Base-by-base conservation (phyloP, 2,888 invertebrate species). In the Oligia strigilis region DNA sequence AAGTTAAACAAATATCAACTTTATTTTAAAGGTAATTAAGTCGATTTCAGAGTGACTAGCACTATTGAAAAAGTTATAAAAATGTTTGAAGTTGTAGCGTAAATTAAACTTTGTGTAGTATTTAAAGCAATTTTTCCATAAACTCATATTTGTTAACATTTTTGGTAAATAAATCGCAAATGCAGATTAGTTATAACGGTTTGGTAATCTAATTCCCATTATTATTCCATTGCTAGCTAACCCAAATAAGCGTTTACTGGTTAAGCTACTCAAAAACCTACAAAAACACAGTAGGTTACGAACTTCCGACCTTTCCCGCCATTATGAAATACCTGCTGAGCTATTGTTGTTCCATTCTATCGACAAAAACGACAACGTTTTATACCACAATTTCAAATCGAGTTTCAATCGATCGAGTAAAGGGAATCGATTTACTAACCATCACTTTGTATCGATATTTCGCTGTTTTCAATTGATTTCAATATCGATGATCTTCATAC, bases 401-500 rank as follows among this genome's bases (percentile, higher is more conserved):
- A 81, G 13, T 81, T 66, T 65, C 52, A 82, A n/a, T 66, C 69
- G 4, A 70, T 71, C 70, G 29, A 66, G 60, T 79, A 75, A 79
- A 80, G 83, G 83, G 75, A 83, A 79, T 83, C 84, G 64, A 88
- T 82, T 82, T 40, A 40, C 17, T 81, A 52, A 79, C 71, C 88
- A 88, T 89, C 82, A 86, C 64, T 74, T 75, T 69, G 65, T 71
- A 84, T 77, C 49, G 75, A 84, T 85, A 88, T 91, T 92, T 92
- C 87, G 92, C 89, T 92, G 90, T 93, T 93, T 93, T 91, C 92
- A 90, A 94, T 94, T 92, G 94, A 94, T 93, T 93, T 91, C 83
- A 86, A 85, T 75, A 69, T 73, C 87, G 86, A 87, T 81, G 77
- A 91, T 92, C 88, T 84, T 73, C 84, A 29, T 81, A 91, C 94